Conservation (phyloP, 2,888 invertebrate genomes). For the Strigamia maritima region DNA sequence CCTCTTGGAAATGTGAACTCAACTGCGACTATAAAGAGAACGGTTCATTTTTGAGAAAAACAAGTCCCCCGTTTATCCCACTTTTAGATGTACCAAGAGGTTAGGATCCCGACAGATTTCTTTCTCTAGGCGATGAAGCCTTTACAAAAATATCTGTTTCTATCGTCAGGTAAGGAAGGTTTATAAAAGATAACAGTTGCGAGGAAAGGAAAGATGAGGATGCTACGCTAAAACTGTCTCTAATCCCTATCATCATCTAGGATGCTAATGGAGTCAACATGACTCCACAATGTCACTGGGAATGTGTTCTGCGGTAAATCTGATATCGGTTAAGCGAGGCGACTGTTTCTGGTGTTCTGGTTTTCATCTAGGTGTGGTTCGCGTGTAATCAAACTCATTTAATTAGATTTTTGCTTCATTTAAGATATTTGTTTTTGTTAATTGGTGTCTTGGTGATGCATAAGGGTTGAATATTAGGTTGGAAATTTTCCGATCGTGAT, state of each 20-base stretch:
- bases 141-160: constrained; percentile 2
- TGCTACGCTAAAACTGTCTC: not conserved
- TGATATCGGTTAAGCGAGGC: not conserved
- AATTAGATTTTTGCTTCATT: too few species aligned
- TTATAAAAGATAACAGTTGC: not conserved
- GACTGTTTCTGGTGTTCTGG: not conserved
- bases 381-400: not conserved
- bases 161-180: not conserved
- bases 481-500: too few species aligned
- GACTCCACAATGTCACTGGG: not conserved
- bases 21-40: constrained; percentile 9
- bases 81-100: not conserved
- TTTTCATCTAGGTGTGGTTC: not conserved
- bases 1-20: not conserved
- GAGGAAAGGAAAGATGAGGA: not conserved
- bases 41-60: not conserved
- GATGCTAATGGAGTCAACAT: not conserved
- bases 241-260: not conserved
- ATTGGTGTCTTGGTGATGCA: too few species aligned
- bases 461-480: too few species aligned
- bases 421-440: too few species aligned
- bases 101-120: not conserved
- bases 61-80: not conserved
- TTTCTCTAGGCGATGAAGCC: not conserved
- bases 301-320: not conserved